Percentiles rank a stretch among this genome's conserved stretches.
phyloP scores from a whole-genome alignment of 2,113 vertebrate species.

The Zosterops borbonicus region DNA sequence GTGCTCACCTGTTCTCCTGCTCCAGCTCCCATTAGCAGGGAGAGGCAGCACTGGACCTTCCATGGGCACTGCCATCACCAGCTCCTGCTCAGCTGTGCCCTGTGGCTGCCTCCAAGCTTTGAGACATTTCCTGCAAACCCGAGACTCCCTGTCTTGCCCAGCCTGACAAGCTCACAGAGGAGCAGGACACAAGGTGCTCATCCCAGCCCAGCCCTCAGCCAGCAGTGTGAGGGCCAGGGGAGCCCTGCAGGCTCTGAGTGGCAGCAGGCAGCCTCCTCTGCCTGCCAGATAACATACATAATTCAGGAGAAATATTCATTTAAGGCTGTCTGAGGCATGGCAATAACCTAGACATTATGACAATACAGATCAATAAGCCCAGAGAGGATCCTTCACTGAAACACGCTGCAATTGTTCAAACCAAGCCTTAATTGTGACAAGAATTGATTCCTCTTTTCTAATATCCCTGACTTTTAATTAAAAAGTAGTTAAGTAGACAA shows the following conservation, averaged over 20 bases:
- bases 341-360: constrained; percentile 40
- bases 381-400: constrained; percentile 29
- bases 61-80: fast-evolving
- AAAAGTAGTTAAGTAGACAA: constrained; percentile 51
- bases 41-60: background rate
- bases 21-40: fast-evolving
- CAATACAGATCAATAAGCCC: constrained; percentile 56
- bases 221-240: fast-evolving
- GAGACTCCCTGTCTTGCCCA: background rate
- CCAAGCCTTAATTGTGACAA: constrained; percentile 52
- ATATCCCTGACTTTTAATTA: constrained; percentile 66
- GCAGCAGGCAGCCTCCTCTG: background rate
- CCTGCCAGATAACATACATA: background rate
- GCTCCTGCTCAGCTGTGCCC: background rate
- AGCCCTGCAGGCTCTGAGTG: background rate
- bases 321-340: background rate
- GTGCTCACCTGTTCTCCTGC: background rate
- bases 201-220: background rate
- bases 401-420: constrained; percentile 33
- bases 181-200: background rate
- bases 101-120: background rate
- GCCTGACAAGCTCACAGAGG: fast-evolving
- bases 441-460: constrained; percentile 61
- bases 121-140: background rate
- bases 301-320: constrained; percentile 19